These are phyloP conservation scores for Rhabdomys pumilio DNA, from an alignment of 2,797 vertebrate species.

Conservation along the genomic window DNA sequence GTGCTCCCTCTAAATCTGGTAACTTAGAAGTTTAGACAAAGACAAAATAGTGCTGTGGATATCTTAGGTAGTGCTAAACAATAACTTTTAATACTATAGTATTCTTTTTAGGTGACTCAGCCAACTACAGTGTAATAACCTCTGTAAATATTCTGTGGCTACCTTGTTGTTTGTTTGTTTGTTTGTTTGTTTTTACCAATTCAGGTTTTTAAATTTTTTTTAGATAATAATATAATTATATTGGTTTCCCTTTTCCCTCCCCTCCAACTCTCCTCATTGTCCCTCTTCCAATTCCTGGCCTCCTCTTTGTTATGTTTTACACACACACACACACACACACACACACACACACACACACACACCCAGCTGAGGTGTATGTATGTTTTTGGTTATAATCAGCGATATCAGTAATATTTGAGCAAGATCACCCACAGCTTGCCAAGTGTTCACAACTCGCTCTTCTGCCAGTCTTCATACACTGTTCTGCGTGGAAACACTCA, in stretches of 20 bases:
- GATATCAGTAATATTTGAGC: not conserved
- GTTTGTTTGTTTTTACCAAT: not conserved
- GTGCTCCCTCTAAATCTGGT: not conserved
- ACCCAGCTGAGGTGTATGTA: not conserved
- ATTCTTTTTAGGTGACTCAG: not conserved
- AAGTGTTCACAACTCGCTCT: not conserved
- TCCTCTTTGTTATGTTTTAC: not conserved
- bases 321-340: not conserved
- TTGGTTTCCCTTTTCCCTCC: not conserved
- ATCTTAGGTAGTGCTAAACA: not conserved
- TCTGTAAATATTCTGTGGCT: not conserved
- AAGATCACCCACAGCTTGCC: not conserved
- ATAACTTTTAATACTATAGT: conserved; percentile 18
- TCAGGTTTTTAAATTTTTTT: not conserved
- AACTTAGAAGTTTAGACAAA: conserved; percentile 10
- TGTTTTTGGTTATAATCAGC: not conserved
- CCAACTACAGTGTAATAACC: not conserved
- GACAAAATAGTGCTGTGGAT: conserved; percentile 17
- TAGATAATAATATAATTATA: not conserved
- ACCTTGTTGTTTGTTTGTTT: not conserved
- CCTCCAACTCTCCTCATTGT: not conserved
- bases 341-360: too few relatives aligned
- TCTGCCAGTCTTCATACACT: not conserved
- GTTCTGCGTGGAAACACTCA: not conserved
- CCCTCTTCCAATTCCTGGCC: not conserved